A percentile compares a stretch with the other conserved stretches of the same genome.
Conservation (phyloP, 2,888 invertebrate genomes). For the Abrostola triplasia region DNA sequence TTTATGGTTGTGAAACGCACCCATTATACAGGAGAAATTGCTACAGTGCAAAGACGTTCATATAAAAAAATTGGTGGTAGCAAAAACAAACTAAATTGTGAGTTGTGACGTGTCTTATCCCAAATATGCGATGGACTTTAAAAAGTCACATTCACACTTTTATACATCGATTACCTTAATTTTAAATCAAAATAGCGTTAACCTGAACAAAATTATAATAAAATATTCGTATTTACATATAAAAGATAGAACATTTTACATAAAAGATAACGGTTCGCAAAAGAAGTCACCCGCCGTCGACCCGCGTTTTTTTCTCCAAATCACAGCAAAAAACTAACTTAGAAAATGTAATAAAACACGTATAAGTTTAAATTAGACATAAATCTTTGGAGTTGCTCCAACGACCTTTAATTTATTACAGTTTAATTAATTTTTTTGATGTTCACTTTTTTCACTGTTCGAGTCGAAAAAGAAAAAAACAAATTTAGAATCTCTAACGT, state of each 20-base stretch:
- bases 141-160: conserved; percentile 3
- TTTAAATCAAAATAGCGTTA: not conserved
- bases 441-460: too few relatives aligned
- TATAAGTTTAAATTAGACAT: not conserved
- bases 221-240: too few relatives aligned
- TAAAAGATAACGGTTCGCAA: conserved; percentile 1
- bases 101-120: not conserved
- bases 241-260: not conserved
- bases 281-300: not conserved
- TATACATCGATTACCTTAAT: not conserved
- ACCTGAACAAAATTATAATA: too few relatives aligned
- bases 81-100: not conserved
- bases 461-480: too few relatives aligned
- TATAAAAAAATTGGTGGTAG: too few relatives aligned
- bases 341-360: not conserved
- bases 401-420: not conserved
- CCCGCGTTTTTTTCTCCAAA: not conserved
- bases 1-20: too few relatives aligned
- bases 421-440: not conserved
- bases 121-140: not conserved
- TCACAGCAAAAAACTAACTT: not conserved
- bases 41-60: too few relatives aligned
- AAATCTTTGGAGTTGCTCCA: not conserved
- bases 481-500: too few relatives aligned
- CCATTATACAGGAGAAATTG: too few relatives aligned